Evolutionary conservation across 2,113 vertebrate species (phyloP).

Genomic region (Salminus brasiliensis): DNA sequence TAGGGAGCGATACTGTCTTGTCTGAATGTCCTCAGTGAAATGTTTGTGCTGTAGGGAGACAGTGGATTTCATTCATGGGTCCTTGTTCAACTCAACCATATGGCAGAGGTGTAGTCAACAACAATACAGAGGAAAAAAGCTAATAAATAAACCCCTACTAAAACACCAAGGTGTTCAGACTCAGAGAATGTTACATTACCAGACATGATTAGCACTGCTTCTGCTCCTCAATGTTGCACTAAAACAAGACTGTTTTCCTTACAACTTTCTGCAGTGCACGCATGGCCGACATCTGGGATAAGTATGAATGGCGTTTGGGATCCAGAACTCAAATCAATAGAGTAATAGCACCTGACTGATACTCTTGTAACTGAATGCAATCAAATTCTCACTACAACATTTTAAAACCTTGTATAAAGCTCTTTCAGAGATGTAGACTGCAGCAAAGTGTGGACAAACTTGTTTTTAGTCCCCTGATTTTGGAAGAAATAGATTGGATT

Average conservation of each 20-base stretch:
- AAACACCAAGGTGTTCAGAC: background rate
- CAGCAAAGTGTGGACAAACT: no score
- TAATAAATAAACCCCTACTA: background rate
- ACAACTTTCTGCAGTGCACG: background rate
- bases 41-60: slow-evolving; percentile 86
- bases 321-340: no score
- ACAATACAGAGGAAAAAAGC: background rate
- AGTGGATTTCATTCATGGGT: slow-evolving; percentile 27
- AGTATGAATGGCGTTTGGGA: no score
- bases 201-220: background rate
- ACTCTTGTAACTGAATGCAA: no score
- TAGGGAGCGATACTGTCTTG: slow-evolving; percentile 92
- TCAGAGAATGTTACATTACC: background rate
- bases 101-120: background rate
- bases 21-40: slow-evolving; percentile 98
- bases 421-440: no score
- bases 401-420: no score
- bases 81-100: background rate
- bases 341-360: no score
- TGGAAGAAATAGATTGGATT: no score
- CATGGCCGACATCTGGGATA: no score
- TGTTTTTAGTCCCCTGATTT: no score
- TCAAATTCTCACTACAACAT: no score
- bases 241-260: background rate
- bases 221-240: background rate